Evolutionary conservation across 2,113 vertebrate genomes (phyloP), one percentile per base, ranked within the genome.

Genomic region (Indri indri): DNA sequence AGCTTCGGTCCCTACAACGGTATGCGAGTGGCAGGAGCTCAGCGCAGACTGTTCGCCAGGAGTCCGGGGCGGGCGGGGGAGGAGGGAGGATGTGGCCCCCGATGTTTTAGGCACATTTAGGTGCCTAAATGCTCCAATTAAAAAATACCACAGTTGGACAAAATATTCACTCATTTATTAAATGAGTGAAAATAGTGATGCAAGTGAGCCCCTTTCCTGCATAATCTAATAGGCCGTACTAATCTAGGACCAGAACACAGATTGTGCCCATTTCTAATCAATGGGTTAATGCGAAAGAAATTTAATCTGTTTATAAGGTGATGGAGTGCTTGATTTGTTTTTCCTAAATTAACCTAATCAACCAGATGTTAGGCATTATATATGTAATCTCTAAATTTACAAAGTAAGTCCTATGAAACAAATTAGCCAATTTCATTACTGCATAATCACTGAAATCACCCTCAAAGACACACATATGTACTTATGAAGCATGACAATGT

Each of bases 221-320:
- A 81, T 81, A 30, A 52, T 61, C 50, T 81, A 81, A 52, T 8
- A 16, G 23, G 10, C 59, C 45, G 59, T 57, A 59, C 34, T 92
- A 37, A 83, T 79, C 84, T n/a, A 90, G 65, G 65, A 74, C 34
- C 47, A 83, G 65, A 80, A 14, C 34, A 66, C 32, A 90, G 34
- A 77, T 16, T 79, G 17, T 63, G 57, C 37, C 54, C 34, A 57
- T 52, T 94, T 77, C 88, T 61, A 84, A 84, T 85, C 42, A 80
- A 61, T 74, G 73, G 57, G 34, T 91, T 89, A 84, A 80, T 84
- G 30, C 42, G n/a, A 89, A 52, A 96, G 27, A 52, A 89, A 80
- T 73, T 76, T 82, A 82, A 68, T 83, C 50, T 95, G 45, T 79
- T 93, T 71, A 57, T 80, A 45, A 91, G 77, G n/a, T 61, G 45